These are phyloP conservation scores for Triplophysa dalaica DNA, from an alignment of 2,113 vertebrate genomes.

Conservation along the genomic window DNA sequence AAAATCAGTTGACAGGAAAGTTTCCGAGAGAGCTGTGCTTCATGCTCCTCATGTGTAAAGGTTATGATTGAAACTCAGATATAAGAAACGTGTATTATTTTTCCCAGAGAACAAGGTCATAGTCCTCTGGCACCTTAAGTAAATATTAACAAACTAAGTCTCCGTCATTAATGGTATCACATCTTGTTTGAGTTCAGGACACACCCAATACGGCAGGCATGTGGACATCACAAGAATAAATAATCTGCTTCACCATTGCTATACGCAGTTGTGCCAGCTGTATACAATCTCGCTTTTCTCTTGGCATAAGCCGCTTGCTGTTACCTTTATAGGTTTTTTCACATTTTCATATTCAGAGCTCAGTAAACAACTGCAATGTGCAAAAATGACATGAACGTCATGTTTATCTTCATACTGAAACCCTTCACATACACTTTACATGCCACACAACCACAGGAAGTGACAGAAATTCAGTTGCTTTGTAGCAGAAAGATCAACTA, in stretches of 20 bases:
- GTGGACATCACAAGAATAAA: neutral
- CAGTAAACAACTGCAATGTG: neutral
- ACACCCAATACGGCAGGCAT: neutral
- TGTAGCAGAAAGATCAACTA: neutral
- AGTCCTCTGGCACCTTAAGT: neutral
- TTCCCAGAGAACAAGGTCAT: constrained; percentile 4
- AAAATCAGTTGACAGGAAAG: neutral
- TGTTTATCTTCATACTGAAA: neutral
- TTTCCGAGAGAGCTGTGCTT: neutral
- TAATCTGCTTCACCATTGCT: neutral
- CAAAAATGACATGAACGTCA: neutral
- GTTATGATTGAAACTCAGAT: neutral
- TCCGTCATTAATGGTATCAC: neutral
- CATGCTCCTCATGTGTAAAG: neutral
- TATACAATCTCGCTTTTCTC: neutral
- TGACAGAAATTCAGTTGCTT: neutral
- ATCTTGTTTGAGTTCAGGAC: neutral
- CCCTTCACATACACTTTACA: neutral
- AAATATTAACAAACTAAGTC: constrained; percentile 17
- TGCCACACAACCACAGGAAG: neutral
- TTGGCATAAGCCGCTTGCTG: neutral
- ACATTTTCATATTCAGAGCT: neutral
- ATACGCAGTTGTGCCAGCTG: neutral
- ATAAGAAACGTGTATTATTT: neutral
- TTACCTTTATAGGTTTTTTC: too few relatives aligned